Evolutionary conservation across 2,113 vertebrate species (phyloP).

Genomic region (Bettongia penicillata): DNA sequence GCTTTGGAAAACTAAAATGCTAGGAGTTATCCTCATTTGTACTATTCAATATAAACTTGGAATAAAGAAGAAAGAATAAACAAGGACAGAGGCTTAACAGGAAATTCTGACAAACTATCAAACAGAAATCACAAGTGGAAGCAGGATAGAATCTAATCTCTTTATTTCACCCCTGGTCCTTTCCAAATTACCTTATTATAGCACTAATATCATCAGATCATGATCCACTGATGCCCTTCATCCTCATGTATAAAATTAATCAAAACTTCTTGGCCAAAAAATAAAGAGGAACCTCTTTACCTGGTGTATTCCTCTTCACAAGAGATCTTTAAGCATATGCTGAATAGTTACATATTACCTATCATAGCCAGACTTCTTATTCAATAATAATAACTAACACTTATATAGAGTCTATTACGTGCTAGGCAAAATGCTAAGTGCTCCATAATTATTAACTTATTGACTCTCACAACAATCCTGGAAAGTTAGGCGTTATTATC

Average conservation of each 20-base stretch:
- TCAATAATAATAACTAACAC: not conserved
- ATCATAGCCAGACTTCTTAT: not conserved
- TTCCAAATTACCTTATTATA: not conserved
- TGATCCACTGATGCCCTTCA: not conserved
- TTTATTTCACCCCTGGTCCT: not conserved
- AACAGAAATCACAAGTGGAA: not conserved
- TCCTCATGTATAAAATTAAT: not conserved
- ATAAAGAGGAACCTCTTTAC: not conserved
- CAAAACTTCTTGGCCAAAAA: not conserved
- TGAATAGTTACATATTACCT: not conserved
- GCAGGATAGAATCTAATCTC: not conserved
- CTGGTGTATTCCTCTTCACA: not conserved
- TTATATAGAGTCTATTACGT: not conserved
- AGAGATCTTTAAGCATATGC: not conserved
- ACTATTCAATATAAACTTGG: not conserved
- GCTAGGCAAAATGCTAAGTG: not conserved
- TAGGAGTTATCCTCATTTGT: not conserved
- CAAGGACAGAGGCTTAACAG: not conserved
- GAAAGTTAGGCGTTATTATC: not conserved
- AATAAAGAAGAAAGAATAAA: not conserved
- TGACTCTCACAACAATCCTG: not conserved
- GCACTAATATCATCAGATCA: not conserved
- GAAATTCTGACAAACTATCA: not conserved
- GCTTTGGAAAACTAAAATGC: too few species aligned
- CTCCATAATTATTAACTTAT: not conserved